Conservation (phyloP, 2,888 invertebrate genomes). For the Perizoma flavofasciatum region DNA sequence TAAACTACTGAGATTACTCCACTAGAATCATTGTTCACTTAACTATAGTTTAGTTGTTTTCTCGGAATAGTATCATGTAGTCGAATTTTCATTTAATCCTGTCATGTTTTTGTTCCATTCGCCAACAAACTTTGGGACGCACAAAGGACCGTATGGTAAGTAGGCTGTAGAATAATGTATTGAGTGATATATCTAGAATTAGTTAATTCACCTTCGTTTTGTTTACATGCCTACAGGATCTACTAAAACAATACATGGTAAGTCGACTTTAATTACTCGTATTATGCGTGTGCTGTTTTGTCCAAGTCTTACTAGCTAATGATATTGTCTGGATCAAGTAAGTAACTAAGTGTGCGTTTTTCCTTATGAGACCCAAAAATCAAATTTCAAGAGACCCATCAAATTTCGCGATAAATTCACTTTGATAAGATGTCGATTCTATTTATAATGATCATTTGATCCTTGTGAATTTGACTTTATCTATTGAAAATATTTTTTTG, state of each 20-base stretch:
- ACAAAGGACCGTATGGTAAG: slow-evolving; percentile 75
- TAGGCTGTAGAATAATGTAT: slow-evolving; percentile 23
- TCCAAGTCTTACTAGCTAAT: neutral
- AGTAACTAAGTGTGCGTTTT: too few species aligned
- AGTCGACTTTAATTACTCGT: slow-evolving; percentile 40
- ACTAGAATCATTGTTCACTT: too few species aligned
- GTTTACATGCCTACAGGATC: slow-evolving; percentile 75
- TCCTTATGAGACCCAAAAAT: too few species aligned
- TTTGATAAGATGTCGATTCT: too few species aligned
- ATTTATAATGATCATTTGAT: too few species aligned
- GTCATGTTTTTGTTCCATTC: slow-evolving; percentile 45
- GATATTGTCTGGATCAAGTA: too few species aligned
- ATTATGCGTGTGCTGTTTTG: neutral
- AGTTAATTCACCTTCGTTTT: slow-evolving; percentile 41
- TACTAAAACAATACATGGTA: slow-evolving; percentile 69
- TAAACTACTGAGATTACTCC: too few species aligned
- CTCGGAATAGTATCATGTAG: neutral
- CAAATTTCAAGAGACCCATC: too few species aligned
- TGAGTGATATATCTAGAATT: slow-evolving; percentile 3
- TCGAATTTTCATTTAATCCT: slow-evolving; percentile 27
- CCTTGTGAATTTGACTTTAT: too few species aligned
- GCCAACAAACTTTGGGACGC: slow-evolving; percentile 40
- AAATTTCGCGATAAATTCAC: too few species aligned
- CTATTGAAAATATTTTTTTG: too few species aligned
- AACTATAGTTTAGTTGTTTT: too few species aligned